phyloP scores from a whole-genome alignment of 2,797 vertebrate species.

The Oreonectes daqikongensis region DNA sequence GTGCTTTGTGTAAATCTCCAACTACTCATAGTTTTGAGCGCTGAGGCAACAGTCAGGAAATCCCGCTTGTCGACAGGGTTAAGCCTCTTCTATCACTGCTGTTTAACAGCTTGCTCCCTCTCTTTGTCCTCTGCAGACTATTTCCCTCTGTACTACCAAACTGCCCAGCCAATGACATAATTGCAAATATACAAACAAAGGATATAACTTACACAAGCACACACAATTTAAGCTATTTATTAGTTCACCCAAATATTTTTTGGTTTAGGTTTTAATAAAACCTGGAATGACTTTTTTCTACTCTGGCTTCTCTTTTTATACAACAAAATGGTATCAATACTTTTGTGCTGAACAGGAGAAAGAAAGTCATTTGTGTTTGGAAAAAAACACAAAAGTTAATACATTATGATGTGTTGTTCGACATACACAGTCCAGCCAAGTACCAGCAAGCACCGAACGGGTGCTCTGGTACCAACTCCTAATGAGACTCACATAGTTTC shows the following conservation, averaged over 20 bases:
- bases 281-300: too few relatives aligned
- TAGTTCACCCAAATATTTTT: not conserved
- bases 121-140: slow-evolving; percentile 70
- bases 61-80: slow-evolving; percentile 69
- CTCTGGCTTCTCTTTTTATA: too few relatives aligned
- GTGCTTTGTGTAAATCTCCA: slow-evolving; percentile 31
- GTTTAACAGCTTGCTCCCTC: slow-evolving; percentile 71
- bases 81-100: slow-evolving; percentile 69
- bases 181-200: slow-evolving; percentile 11
- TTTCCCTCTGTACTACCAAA: slow-evolving; percentile 68
- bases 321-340: too few relatives aligned
- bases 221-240: not conserved
- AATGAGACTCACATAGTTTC: slow-evolving; percentile 32
- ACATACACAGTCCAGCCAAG: slow-evolving; percentile 9
- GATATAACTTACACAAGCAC: slow-evolving; percentile 4
- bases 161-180: slow-evolving; percentile 50
- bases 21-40: slow-evolving; percentile 61
- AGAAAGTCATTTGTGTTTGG: too few relatives aligned
- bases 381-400: not conserved
- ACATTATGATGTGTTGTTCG: slow-evolving; percentile 12
- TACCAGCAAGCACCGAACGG: slow-evolving; percentile 10
- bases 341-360: too few relatives aligned
- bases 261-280: too few relatives aligned
- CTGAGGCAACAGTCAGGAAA: slow-evolving; percentile 72
- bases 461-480: slow-evolving; percentile 20